Base-by-base conservation (phyloP, 1,140 invertebrate genomes). In the Drosophila kanapiae region DNA sequence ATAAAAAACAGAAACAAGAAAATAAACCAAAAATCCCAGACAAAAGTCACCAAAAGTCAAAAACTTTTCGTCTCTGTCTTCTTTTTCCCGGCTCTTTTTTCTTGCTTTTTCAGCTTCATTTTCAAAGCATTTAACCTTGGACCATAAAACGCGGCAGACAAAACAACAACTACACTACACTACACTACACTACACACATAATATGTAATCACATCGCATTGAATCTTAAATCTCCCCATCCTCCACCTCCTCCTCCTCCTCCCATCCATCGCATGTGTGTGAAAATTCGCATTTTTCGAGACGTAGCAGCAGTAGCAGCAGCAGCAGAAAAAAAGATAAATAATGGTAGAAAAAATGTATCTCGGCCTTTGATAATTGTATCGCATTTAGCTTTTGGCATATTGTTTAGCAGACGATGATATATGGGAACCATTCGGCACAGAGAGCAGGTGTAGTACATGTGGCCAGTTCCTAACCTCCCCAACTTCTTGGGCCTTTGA, bases 51-150 rank as follows among this genome's bases (percentile, higher is more conserved):
- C 79, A 83, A 82, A 76, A 40, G 35, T 53, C 31, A 27, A 7
- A 6, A 14, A 75, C 27, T 49, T 11, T 86, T 78, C 56, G 27
- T 37, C 18, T 54, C n/a, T 49, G 16, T 58, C 18, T 53, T 37
- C 43, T 58, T 62, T 61, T 61, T 54, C 47, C 54, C 53, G 38
- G 35, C 38, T 67, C 48, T 56, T 51, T 58, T 76, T 47, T 76
- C 54, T 59, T 51, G 48, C 48, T 77, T 71, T 53, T 78, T 78
- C 76, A 78, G 82, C 80, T 72, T 60, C 67, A 72, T 72, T 72
- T 72, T 85, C 78, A 79, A 82, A 88, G 86, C 85, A 76, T 90
- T 90, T 90, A 90, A 92, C 91, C 91, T 92, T 92, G 91, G 91
- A 88, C 91, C 91, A 92, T 91, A 91, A 92, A 91, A 86, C 88